phyloP scores from a whole-genome alignment of 2,797 vertebrate species.

The Darevskia nairensis region DNA sequence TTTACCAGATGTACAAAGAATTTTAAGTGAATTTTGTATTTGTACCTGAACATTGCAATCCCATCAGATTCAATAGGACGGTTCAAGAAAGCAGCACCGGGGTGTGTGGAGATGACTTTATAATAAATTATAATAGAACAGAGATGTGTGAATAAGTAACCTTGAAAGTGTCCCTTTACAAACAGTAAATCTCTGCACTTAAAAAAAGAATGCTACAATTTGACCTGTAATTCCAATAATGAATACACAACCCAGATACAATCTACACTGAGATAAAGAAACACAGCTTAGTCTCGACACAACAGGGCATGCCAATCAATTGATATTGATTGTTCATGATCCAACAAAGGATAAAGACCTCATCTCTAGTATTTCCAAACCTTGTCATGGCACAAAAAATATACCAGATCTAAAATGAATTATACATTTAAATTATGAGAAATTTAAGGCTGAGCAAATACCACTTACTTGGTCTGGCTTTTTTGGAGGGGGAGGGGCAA shows the following conservation, averaged over 20 bases:
- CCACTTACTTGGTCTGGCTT: neutral
- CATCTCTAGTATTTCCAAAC: neutral
- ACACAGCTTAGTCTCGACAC: slow-evolving; percentile 5
- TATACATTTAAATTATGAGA: slow-evolving; percentile 2
- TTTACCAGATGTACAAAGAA: neutral
- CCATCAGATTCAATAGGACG: neutral
- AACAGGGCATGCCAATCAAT: neutral
- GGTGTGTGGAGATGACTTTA: no score
- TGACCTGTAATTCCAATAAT: neutral
- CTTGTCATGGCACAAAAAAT: neutral
- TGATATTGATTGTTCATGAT: slow-evolving; percentile 11
- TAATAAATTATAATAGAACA: no score
- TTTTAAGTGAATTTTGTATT: neutral
- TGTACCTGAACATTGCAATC: neutral
- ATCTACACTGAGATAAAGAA: slow-evolving; percentile 25
- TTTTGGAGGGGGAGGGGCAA: no score
- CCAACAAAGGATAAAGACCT: neutral
- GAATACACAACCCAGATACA: slow-evolving; percentile 3
- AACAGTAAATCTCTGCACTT: neutral
- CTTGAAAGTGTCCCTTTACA: neutral
- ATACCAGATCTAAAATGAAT: neutral
- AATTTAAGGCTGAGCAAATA: no score
- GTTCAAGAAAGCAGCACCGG: neutral
- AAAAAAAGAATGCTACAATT: neutral
- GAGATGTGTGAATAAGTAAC: neutral